Evolutionary conservation across 2,888 invertebrate species (phyloP).

Genomic region (Watsonalla cultraria): DNA sequence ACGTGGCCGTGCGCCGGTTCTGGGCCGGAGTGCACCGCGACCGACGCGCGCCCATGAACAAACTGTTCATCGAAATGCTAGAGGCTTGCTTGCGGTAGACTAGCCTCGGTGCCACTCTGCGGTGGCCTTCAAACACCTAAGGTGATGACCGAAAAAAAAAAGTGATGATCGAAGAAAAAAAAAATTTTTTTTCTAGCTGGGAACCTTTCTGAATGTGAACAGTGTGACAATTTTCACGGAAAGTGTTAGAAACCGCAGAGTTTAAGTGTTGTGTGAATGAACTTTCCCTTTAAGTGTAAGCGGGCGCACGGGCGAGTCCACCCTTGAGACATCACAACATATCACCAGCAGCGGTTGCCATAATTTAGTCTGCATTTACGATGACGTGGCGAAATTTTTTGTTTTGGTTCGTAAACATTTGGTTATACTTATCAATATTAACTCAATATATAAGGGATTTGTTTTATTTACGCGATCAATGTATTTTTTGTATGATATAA

Average conservation of each 20-base stretch:
- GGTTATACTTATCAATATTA: no score
- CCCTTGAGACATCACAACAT: constrained; percentile 8
- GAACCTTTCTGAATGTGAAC: no score
- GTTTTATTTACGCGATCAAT: neutral
- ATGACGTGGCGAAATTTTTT: constrained; percentile 6
- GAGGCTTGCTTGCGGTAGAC: constrained; percentile 85
- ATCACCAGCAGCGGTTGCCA: constrained; percentile 26
- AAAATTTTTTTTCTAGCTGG: constrained; percentile 2
- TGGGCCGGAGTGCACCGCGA: constrained; percentile 94
- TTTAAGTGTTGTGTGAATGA: neutral
- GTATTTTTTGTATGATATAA: neutral
- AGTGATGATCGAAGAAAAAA: constrained; percentile 1
- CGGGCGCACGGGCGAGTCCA: neutral
- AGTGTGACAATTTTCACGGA: no score
- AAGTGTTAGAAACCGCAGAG: neutral
- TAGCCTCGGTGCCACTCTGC: constrained; percentile 3
- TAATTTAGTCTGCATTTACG: constrained; percentile 45
- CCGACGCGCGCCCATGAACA: constrained; percentile 95
- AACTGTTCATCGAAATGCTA: constrained; percentile 97
- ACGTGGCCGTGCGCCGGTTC: constrained; percentile 92
- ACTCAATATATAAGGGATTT: neutral
- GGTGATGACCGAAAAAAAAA: neutral
- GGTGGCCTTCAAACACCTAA: neutral
- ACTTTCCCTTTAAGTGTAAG: neutral
- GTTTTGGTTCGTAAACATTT: neutral